Percentiles rank a stretch among this genome's conserved stretches.
Evolutionary conservation across 2,888 invertebrate genomes (phyloP).

Genomic region (Pseudococcus longispinus): DNA sequence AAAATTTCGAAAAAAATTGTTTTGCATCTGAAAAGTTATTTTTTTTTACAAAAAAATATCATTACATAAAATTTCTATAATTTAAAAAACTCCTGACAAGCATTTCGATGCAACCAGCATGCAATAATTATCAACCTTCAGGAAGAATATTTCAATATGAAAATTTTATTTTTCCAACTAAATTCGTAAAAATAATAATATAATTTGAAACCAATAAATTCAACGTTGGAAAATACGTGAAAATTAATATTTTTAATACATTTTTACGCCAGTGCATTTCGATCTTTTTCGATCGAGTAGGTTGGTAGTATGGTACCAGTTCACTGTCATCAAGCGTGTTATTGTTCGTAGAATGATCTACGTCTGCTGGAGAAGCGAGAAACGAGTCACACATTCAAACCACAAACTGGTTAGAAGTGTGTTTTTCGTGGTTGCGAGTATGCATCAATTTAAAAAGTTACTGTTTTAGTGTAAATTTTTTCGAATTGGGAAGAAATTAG

Average conservation of each 20-base stretch:
- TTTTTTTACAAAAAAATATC: too few species aligned
- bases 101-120: too few species aligned
- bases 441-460: neutral
- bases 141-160: too few species aligned
- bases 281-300: neutral
- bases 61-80: neutral
- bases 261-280: neutral
- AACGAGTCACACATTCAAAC: slow-evolving; percentile 14
- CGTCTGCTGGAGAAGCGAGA: slow-evolving; percentile 43
- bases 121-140: too few species aligned
- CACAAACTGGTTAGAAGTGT: slow-evolving; percentile 35
- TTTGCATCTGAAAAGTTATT: neutral
- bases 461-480: slow-evolving; percentile 6
- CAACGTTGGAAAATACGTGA: too few species aligned
- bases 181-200: too few species aligned
- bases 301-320: slow-evolving; percentile 30
- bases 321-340: slow-evolving; percentile 43
- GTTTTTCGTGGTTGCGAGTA: neutral
- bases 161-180: too few species aligned
- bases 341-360: slow-evolving; percentile 43
- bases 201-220: neutral
- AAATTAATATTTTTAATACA: too few species aligned
- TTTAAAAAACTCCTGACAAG: neutral
- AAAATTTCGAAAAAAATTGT: neutral
- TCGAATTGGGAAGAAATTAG: neutral